Base-by-base conservation (phyloP, 2,888 invertebrate species). In the Zygogramma bicolorata region DNA sequence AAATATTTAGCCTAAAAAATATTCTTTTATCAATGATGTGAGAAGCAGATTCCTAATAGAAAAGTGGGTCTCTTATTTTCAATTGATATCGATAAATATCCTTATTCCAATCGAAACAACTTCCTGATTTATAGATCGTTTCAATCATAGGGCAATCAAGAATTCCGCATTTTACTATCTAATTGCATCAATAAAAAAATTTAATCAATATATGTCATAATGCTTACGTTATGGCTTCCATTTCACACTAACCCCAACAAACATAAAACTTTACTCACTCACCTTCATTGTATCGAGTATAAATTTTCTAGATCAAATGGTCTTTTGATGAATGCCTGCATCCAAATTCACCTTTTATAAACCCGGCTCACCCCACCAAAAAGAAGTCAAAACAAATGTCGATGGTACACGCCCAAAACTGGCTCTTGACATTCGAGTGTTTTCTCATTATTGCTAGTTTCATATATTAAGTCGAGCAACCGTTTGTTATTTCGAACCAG, bases 351-450 rank as follows among this genome's bases (percentile, higher is more conserved):
- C 42, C 62, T 46, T 63, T 63, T 63, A 63, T 63, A 63, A 63
- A 46, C 42, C 40, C 5, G 15, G 15, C 31, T 29, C 27, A 42
- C 42, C 62, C 62, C 62, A 42, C 42, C 40, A 22, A 63, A 40
- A 29, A 63, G 61, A 63, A 18, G 31, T 18, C 15, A 60, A 34
- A 34, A 34, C 20, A 34, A 60, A 60, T 38, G n/a, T 20, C 34
- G 20, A 31, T 22, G 60, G 34, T 69, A 72, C 73, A 72, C 74
- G 74, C 76, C 76, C 71, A 65, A 76, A 79, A 77, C 75, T 72
- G 73, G 75, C 70, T 77, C 65, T 68, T 77, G 76, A 72, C 74
- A 75, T 75, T 76, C 68, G 71, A 71, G 65, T 65, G 70, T 74
- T 78, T 78, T 75, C 76, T 78, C 65, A 46, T 74, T 49, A 53